A percentile compares a stretch with the other conserved stretches of the same genome.
Conservation (phyloP, 2,888 invertebrate species). For the Trichogramma dendrolimi region DNA sequence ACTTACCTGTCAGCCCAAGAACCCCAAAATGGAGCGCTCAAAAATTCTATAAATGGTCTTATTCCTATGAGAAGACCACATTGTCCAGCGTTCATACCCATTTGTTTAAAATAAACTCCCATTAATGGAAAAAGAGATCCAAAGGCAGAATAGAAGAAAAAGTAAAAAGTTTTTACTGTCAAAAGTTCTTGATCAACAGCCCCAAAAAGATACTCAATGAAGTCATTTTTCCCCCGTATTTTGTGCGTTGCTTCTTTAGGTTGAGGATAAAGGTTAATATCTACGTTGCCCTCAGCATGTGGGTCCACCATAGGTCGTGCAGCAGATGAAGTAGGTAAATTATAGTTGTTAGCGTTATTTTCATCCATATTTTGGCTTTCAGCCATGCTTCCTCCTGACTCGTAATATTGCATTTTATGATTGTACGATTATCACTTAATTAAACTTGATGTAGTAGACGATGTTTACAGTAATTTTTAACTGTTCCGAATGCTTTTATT, state of each 20-base stretch:
- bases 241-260: conserved; percentile 87
- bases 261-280: conserved; percentile 75
- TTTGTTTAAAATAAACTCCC: conserved; percentile 99
- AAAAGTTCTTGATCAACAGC: conserved; percentile 88
- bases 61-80: conserved; percentile 92
- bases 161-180: conserved; percentile 95
- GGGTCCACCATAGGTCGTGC: conserved; percentile 76
- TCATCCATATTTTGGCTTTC: conserved; percentile 17
- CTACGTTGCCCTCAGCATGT: conserved; percentile 82
- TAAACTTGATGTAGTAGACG: too few species aligned
- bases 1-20: conserved; percentile 80
- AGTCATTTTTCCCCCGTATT: conserved; percentile 79
- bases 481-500: too few species aligned
- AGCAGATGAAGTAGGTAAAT: conserved; percentile 42
- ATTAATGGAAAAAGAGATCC: conserved; percentile 96
- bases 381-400: conserved; percentile 11
- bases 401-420: background rate
- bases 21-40: conserved; percentile 97
- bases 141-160: conserved; percentile 99
- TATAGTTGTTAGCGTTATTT: conserved; percentile 25
- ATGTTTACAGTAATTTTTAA: too few species aligned
- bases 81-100: conserved; percentile 97
- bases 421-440: too few species aligned
- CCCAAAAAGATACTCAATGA: conserved; percentile 78
- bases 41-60: conserved; percentile 94